phyloP scores from a whole-genome alignment of 30 jellyfish, hydroid and myxozoan species.

The Hydractinia echinata region DNA sequence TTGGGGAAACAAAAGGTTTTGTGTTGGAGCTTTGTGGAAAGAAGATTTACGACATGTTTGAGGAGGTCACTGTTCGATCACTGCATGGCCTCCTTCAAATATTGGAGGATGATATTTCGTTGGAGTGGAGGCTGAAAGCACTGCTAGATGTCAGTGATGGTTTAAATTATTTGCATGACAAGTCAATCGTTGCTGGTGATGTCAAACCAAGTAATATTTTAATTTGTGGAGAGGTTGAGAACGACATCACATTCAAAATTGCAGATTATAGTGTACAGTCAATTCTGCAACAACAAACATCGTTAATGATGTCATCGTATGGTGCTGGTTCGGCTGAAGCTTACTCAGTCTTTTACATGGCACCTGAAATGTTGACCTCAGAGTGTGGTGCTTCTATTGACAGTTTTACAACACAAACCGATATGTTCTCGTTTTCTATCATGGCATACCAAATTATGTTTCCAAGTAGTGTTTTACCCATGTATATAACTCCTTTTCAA shows the following conservation, averaged over 20 bases:
- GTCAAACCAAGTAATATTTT: constrained; percentile 29
- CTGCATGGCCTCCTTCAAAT: constrained; percentile 2
- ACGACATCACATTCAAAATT: constrained; percentile 18
- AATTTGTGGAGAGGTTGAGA: neutral
- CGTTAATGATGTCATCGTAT: neutral
- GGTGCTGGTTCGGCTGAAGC: neutral
- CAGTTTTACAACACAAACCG: neutral
- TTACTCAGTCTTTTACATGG: neutral
- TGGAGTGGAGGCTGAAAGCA: neutral
- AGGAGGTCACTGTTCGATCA: constrained; percentile 4
- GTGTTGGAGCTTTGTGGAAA: constrained; percentile 3
- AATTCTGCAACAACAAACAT: neutral
- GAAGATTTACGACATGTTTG: neutral
- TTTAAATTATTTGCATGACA: constrained; percentile 9
- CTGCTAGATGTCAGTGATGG: constrained; percentile 17
- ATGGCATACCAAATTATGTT: constrained; percentile 1
- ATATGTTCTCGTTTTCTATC: neutral
- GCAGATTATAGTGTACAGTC: constrained; percentile 13
- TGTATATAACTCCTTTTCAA: neutral
- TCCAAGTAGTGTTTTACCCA: constrained; percentile 4
- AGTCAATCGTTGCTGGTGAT: constrained; percentile 14
- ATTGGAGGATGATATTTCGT: neutral
- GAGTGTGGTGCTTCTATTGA: neutral
- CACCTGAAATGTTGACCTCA: constrained; percentile 2
- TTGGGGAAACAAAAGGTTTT: neutral